Percentiles rank a stretch among this genome's conserved stretches.
Evolutionary conservation across 2,888 invertebrate species (phyloP).

Genomic region (Mayetiola destructor): DNA sequence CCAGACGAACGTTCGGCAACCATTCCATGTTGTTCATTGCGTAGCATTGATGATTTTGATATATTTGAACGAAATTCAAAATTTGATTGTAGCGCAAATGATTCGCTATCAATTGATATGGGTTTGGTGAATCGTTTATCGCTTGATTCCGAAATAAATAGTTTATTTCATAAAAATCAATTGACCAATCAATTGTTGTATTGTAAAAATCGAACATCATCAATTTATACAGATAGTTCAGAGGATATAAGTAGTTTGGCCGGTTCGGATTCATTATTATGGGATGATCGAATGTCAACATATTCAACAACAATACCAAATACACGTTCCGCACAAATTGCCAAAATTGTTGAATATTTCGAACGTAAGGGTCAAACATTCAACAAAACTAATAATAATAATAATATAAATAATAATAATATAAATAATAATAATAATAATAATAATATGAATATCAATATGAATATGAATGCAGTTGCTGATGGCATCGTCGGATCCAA

Average conservation of each 20-base stretch:
- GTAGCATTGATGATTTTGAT: conserved; percentile 45
- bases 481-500: conserved; percentile 31
- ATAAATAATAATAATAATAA: background rate
- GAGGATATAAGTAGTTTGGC: conserved; percentile 72
- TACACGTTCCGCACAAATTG: conserved; percentile 53
- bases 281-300: conserved; percentile 48
- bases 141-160: conserved; percentile 36
- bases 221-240: conserved; percentile 75
- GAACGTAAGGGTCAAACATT: conserved; percentile 56
- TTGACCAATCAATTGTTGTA: conserved; percentile 40
- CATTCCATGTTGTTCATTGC: conserved; percentile 34
- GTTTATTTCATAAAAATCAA: conserved; percentile 35
- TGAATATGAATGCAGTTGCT: background rate
- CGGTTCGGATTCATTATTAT: conserved; percentile 56
- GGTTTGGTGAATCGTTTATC: conserved; percentile 39
- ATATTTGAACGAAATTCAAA: conserved; percentile 26
- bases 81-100: conserved; percentile 22
- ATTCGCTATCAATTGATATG: conserved; percentile 32
- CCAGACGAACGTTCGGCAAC: conserved; percentile 41
- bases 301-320: conserved; percentile 34
- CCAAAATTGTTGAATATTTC: conserved; percentile 77
- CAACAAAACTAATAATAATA: conserved; percentile 35
- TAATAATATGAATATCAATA: too few relatives aligned
- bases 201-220: conserved; percentile 54
- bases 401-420: conserved; percentile 27